phyloP scores from a whole-genome alignment of 2,113 vertebrate species.

The Salvelinus alpinus region DNA sequence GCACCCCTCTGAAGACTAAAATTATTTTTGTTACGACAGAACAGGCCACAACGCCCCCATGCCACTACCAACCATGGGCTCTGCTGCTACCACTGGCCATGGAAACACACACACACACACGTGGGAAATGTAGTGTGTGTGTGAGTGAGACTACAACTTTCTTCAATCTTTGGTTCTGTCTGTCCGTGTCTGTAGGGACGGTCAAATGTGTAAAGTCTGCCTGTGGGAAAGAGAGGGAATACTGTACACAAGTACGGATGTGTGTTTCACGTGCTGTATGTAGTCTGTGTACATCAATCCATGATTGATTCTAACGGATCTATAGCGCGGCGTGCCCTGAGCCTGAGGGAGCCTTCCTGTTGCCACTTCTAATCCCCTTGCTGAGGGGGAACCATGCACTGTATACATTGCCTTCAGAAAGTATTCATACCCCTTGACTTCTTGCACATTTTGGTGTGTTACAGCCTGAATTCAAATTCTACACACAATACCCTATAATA shows the following conservation, averaged over 20 bases:
- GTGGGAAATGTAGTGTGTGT: too few species aligned
- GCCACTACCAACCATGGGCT: not conserved
- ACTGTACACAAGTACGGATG: not conserved
- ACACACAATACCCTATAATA: too few species aligned
- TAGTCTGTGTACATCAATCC: not conserved
- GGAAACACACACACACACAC: too few species aligned
- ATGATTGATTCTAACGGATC: not conserved
- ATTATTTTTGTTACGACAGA: constrained; percentile 39
- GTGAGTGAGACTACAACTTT: too few species aligned
- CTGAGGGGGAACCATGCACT: not conserved
- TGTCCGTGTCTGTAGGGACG: too few species aligned
- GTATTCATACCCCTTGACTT: too few species aligned
- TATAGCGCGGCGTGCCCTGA: not conserved
- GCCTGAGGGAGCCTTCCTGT: not conserved
- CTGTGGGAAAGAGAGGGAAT: not conserved
- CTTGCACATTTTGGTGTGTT: too few species aligned
- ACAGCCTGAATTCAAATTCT: too few species aligned
- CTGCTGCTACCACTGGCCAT: not conserved
- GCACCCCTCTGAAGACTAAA: constrained; percentile 51
- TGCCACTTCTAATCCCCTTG: too few species aligned
- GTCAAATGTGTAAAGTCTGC: too few species aligned
- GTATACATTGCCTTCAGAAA: too few species aligned
- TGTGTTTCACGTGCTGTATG: not conserved
- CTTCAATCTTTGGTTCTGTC: too few species aligned
- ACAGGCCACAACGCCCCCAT: not conserved